Conservation (phyloP, 2,797 vertebrate species). For the Myiothlypis chrysogaster region DNA sequence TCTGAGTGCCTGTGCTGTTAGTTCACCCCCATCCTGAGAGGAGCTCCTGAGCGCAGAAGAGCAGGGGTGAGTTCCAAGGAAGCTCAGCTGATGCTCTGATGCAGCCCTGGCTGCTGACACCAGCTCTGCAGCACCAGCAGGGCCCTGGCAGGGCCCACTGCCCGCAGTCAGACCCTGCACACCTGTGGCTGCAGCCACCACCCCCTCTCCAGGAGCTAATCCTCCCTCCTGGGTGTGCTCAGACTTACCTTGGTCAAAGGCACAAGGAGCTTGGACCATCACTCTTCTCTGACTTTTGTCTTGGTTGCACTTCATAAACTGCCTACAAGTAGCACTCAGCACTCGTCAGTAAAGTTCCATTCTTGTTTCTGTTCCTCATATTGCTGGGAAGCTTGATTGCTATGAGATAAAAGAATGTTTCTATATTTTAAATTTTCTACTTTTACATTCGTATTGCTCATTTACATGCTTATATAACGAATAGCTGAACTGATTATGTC, state of each 20-base stretch:
- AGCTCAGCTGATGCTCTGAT: not conserved
- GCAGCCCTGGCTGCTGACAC: not conserved
- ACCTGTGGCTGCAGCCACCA: not conserved
- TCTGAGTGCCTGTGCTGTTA: not conserved
- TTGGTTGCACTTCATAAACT: not conserved
- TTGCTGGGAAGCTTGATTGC: not conserved
- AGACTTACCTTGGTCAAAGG: rapidly evolving
- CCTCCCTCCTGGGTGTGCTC: not conserved
- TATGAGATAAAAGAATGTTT: not conserved
- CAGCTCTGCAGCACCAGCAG: rapidly evolving
- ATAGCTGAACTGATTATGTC: not conserved
- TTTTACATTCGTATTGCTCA: no score
- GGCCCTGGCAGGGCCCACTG: no score
- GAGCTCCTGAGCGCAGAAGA: not conserved
- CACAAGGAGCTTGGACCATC: not conserved
- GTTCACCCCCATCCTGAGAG: not conserved
- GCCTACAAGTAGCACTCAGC: not conserved
- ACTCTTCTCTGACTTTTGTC: not conserved
- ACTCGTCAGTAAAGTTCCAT: rapidly evolving
- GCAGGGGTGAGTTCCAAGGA: not conserved
- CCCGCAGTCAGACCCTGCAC: not conserved
- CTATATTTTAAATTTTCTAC: not conserved
- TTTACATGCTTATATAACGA: no score
- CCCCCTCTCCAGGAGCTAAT: not conserved
- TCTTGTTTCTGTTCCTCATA: not conserved